Conservation (phyloP, 2,113 vertebrate genomes). For the Hiodon tergisus region DNA sequence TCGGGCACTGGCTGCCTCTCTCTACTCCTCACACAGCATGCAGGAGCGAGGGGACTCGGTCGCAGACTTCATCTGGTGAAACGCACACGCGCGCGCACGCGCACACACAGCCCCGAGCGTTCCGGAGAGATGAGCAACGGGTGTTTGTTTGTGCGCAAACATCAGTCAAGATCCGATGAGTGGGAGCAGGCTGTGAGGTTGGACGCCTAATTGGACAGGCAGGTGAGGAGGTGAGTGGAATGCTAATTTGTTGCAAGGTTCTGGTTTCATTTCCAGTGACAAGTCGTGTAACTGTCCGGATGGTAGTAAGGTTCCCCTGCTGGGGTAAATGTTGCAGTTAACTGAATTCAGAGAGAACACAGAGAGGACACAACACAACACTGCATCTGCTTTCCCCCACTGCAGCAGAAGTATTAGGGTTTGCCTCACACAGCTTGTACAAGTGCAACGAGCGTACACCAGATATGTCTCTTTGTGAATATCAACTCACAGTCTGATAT, state of each 20-base stretch:
- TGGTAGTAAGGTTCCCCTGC: neutral
- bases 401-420: conserved; percentile 3
- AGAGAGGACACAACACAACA: neutral
- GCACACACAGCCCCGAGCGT: conserved; percentile 22
- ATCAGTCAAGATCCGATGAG: conserved; percentile 17
- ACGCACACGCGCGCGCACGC: conserved; percentile 2
- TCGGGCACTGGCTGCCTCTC: conserved; percentile 23
- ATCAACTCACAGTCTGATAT: too few species aligned
- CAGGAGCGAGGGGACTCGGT: neutral
- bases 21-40: conserved; percentile 18
- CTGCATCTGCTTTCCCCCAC: neutral
- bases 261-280: conserved; percentile 10
- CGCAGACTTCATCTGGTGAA: conserved; percentile 20
- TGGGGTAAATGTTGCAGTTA: conserved; percentile 12
- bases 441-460: too few species aligned
- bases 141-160: conserved; percentile 10
- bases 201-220: conserved; percentile 36
- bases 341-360: conserved; percentile 10
- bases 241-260: conserved; percentile 25
- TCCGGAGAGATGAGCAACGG: neutral
- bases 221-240: conserved; percentile 48
- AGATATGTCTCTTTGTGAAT: too few species aligned
- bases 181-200: neutral
- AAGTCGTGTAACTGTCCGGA: conserved; percentile 1
- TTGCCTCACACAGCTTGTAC: neutral